Conservation (phyloP, 2,888 invertebrate species). For the Omphaloscelis lunosa region DNA sequence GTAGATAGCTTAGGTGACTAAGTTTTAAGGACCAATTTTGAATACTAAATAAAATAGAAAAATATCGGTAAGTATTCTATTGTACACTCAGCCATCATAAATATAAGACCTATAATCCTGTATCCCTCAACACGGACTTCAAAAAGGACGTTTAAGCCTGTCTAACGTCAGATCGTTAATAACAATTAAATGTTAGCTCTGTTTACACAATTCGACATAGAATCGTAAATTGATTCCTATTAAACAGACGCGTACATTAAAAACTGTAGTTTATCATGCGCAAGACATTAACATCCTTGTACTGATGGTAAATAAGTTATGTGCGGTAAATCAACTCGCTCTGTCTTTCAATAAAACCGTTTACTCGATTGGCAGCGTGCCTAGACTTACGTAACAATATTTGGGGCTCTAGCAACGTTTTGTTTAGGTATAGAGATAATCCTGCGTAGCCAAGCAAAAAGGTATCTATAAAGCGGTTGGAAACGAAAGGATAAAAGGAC, state of each 20-base stretch:
- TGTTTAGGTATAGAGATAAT: slow-evolving; percentile 19
- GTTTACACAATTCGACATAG: slow-evolving; percentile 48
- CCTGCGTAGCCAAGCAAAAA: slow-evolving; percentile 5
- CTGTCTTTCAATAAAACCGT: slow-evolving; percentile 59
- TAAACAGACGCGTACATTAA: slow-evolving; percentile 29
- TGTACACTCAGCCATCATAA: slow-evolving; percentile 7
- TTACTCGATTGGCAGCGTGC: slow-evolving; percentile 61
- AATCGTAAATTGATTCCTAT: slow-evolving; percentile 46
- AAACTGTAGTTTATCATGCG: slow-evolving; percentile 51
- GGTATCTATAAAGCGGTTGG: not conserved
- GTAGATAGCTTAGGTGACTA: not conserved
- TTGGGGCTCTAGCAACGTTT: slow-evolving; percentile 22
- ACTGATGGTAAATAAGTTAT: slow-evolving; percentile 51
- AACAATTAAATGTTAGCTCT: slow-evolving; percentile 49
- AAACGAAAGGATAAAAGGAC: slow-evolving; percentile 34
- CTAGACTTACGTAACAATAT: slow-evolving; percentile 48
- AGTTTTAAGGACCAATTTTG: slow-evolving; percentile 1
- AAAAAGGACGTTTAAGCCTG: slow-evolving; percentile 37
- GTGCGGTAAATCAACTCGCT: slow-evolving; percentile 55
- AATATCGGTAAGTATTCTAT: not conserved
- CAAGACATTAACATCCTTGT: slow-evolving; percentile 45
- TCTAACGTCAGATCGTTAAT: slow-evolving; percentile 35
- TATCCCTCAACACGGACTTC: slow-evolving; percentile 17
- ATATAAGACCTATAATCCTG: not conserved
- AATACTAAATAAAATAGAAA: not conserved